These are phyloP conservation scores for Hirtodrosophila trivittata DNA, from an alignment of 2,888 invertebrate genomes.

Conservation along the genomic window DNA sequence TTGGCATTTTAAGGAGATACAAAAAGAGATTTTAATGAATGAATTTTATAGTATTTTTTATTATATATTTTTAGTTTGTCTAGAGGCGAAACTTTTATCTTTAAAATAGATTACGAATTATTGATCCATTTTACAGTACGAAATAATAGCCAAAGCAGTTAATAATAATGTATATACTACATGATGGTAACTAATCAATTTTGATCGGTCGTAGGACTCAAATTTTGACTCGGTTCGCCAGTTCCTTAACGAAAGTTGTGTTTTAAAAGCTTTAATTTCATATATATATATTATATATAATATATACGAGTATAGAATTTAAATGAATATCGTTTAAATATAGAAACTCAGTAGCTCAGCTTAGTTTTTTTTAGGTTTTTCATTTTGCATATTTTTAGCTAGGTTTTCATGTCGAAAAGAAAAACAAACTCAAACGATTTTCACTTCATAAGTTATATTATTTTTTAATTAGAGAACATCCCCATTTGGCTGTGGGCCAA, in stretches of 20 bases:
- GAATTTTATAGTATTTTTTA: slow-evolving; percentile 11
- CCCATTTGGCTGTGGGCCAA: too few relatives aligned
- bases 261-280: slow-evolving; percentile 45
- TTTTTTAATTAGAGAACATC: slow-evolving; percentile 51
- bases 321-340: too few relatives aligned
- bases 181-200: too few relatives aligned
- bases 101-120: slow-evolving; percentile 34
- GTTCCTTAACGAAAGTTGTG: slow-evolving; percentile 52
- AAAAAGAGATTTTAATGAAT: slow-evolving; percentile 18
- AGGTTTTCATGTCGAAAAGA: too few relatives aligned
- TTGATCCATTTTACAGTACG: slow-evolving; percentile 42
- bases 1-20: slow-evolving; percentile 41
- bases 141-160: slow-evolving; percentile 39
- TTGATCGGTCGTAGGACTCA: not conserved
- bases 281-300: not conserved
- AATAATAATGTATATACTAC: slow-evolving; percentile 26
- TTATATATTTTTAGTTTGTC: slow-evolving; percentile 2
- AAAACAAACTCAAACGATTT: slow-evolving; percentile 2
- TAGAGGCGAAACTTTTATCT: not conserved
- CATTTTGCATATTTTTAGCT: too few relatives aligned
- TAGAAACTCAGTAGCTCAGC: too few relatives aligned
- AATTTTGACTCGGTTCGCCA: slow-evolving; percentile 54
- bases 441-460: slow-evolving; percentile 41
- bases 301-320: too few relatives aligned
- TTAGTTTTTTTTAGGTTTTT: too few relatives aligned